Evolutionary conservation across 2,113 vertebrate species (phyloP), one percentile per base, ranked within the genome.

Genomic region (Anguilla japonica): DNA sequence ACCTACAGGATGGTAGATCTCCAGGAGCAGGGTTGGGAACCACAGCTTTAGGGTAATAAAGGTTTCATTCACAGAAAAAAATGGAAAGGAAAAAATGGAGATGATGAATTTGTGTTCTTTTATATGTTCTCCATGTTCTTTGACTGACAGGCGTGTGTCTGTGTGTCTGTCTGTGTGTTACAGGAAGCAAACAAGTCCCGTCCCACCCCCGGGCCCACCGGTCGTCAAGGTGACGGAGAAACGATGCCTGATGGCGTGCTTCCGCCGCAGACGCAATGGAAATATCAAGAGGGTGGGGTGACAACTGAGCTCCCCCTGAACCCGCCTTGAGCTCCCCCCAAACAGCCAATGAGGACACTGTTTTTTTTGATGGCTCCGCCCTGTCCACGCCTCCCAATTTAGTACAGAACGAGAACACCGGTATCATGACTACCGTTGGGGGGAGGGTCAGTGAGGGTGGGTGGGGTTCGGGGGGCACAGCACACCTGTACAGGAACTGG

Each of bases 271-370:
- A 85, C 93, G 94, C 83, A 91, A 86, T 57, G 87, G 50, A 60
- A 90, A 84, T 71, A 56, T 95, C 15, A 96, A 95, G 86, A 94
- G 91, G 34, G 90, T 92, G 11, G 87, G 93, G 89, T 96, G 93
- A 96, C 81, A 85, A 39, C 4, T 1, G 85, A 40, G 13, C 0
- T 34, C 67, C 20, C 18, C 20, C 18, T 0, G 26, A 46, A 5
- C 15, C 79, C 40, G 63, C 87, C 75, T 79, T 2, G 43, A 78
- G 29, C 83, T 43, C 39, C 6, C 71, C 71, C 71, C 7, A 29
- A 75, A 41, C 53, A 81, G 56, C 75, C 81, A 79, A 46, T 78
- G 43, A 11, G 75, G 29, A 46, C 29, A 14, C 39, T 26, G 50
- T 82, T 80, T 83, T n/a, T 22, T 22, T 39, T 46, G 60, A 13